Evolutionary conservation across 2,113 vertebrate species (phyloP).

Genomic region (Steatornis caripensis): DNA sequence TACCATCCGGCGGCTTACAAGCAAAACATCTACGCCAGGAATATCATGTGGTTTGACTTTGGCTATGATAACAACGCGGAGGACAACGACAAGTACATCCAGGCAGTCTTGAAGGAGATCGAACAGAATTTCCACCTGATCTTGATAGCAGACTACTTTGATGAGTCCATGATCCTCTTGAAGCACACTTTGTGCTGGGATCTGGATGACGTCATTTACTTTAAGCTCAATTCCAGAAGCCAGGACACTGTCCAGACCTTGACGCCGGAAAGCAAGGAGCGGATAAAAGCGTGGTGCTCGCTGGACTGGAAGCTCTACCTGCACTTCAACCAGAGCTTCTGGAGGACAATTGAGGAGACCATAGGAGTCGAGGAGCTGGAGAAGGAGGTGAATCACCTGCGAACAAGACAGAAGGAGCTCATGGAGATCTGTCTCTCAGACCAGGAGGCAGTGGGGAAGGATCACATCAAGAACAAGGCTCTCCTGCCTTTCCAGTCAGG

Average conservation of each 20-base stretch:
- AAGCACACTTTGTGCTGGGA: conserved; percentile 81
- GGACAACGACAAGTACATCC: neutral
- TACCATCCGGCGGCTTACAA: neutral
- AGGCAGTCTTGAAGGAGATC: conserved; percentile 54
- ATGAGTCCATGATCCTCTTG: conserved; percentile 87
- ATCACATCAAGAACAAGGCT: conserved; percentile 55
- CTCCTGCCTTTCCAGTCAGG: conserved; percentile 83
- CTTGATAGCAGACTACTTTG: conserved; percentile 85
- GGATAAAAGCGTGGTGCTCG: conserved; percentile 75
- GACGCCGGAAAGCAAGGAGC: conserved; percentile 50
- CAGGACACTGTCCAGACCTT: conserved; percentile 38
- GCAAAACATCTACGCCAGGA: conserved; percentile 72
- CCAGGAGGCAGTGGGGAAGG: conserved; percentile 45
- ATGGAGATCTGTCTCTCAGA: conserved; percentile 74
- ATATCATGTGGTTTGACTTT: conserved; percentile 86
- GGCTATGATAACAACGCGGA: conserved; percentile 73
- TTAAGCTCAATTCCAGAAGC: conserved; percentile 81
- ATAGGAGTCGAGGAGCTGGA: conserved; percentile 67
- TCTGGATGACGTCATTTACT: conserved; percentile 83
- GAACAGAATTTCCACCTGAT: conserved; percentile 79
- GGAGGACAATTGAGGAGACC: conserved; percentile 70
- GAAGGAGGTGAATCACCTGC: conserved; percentile 73
- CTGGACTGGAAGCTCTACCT: conserved; percentile 87
- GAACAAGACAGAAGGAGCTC: conserved; percentile 62
- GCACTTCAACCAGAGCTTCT: conserved; percentile 86